Percentiles rank a stretch among this genome's conserved stretches.
These are phyloP conservation scores for Leptinotarsa defecta DNA, from an alignment of 1,140 invertebrate species.

Conservation along the genomic window DNA sequence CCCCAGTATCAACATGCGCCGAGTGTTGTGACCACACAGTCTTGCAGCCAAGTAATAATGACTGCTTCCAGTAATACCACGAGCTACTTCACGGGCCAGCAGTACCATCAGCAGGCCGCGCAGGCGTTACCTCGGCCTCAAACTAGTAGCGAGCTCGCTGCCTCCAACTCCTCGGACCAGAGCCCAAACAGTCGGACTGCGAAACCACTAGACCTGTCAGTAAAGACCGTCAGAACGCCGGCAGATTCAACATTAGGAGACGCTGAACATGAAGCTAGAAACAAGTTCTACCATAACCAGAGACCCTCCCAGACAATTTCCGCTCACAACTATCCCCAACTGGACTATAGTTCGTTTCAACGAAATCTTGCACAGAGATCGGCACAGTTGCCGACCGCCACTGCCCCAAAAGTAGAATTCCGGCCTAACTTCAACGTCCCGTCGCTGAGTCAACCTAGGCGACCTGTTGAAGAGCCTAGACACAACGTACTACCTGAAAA, in stretches of 20 bases:
- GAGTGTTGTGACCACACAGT: slow-evolving; percentile 34
- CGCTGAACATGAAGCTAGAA: slow-evolving; percentile 50
- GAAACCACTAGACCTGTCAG: slow-evolving; percentile 80
- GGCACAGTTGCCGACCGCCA: slow-evolving; percentile 54
- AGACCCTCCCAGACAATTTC: slow-evolving; percentile 25
- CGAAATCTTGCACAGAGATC: slow-evolving; percentile 53
- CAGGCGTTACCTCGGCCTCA: neutral
- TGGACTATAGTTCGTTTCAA: slow-evolving; percentile 45
- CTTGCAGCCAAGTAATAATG: slow-evolving; percentile 41
- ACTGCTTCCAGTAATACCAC: slow-evolving; percentile 38
- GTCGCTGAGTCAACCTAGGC: slow-evolving; percentile 34
- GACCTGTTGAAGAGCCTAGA: slow-evolving; percentile 23
- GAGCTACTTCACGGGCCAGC: slow-evolving; percentile 26
- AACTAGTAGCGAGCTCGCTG: neutral
- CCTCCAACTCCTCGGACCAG: neutral
- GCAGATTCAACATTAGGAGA: slow-evolving; percentile 81
- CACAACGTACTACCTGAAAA: slow-evolving; percentile 20
- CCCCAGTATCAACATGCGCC: slow-evolving; percentile 31
- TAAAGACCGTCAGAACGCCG: slow-evolving; percentile 82
- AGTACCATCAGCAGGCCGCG: neutral
- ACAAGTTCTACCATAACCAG: slow-evolving; percentile 50
- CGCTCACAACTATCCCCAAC: slow-evolving; percentile 42
- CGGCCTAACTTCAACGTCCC: slow-evolving; percentile 66
- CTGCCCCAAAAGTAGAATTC: slow-evolving; percentile 73
- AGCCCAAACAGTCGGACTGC: slow-evolving; percentile 43